Base-by-base conservation (phyloP, 2,888 invertebrate genomes). In the Orchesellides sinensis region DNA sequence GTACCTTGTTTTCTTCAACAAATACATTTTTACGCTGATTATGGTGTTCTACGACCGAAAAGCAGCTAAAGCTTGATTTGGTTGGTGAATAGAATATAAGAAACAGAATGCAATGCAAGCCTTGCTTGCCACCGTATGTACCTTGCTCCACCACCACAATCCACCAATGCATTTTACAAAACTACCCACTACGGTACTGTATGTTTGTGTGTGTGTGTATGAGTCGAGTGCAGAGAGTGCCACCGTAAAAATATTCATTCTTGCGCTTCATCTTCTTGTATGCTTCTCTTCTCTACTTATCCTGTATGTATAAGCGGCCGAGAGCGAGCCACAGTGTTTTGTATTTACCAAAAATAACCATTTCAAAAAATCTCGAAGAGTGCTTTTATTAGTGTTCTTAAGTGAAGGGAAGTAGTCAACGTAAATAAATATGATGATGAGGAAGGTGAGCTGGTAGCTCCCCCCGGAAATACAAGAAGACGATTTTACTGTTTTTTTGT, bases 201-300 rank as follows among this genome's bases (percentile, higher is more conserved):
- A 8, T n/a, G n/a, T n/a, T 52, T 25, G 12, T 72, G 72, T 59
- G 72, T n/a, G n/a, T n/a, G n/a, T n/a, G n/a, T n/a, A n/a, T n/a
- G n/a, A n/a, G n/a, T n/a, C n/a, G n/a, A n/a, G n/a, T n/a, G n/a
- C n/a, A n/a, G n/a, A n/a, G n/a, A n/a, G n/a, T 72, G 56, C 72
- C 72, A 72, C 72, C 72, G 72, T 72, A 27, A 70, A 68, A 68
- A 49, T 68, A 19, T 68, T n/a, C n/a, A n/a, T n/a, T n/a, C n/a
- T n/a, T n/a, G 29, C 32, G 35, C 35, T 47, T 54, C 23, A 27
- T 56, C 49, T 49, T 49, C 17, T 10, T 56, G 25, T 23, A 40
- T 40, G 40, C 40, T 14, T 27, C 56, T 56, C 23, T 56, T 6
- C 10, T 5, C n/a, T 5, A 21, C 6, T n/a, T 19, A n/a, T n/a